These are phyloP conservation scores for Lamellibrachia columna DNA, from an alignment of 2,888 invertebrate species.

Conservation along the genomic window DNA sequence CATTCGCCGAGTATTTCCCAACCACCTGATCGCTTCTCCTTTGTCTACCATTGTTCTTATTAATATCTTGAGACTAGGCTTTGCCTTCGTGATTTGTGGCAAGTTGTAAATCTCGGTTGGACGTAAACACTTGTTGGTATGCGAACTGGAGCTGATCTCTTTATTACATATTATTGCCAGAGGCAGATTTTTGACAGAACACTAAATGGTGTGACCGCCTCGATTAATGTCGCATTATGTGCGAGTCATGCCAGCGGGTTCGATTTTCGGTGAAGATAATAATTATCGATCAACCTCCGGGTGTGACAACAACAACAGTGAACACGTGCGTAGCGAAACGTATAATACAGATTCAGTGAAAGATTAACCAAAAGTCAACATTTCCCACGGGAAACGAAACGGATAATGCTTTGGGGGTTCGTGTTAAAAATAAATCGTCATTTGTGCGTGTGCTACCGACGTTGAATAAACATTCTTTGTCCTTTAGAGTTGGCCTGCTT, in stretches of 20 bases:
- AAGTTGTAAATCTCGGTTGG: background rate
- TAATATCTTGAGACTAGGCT: background rate
- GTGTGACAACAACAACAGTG: background rate
- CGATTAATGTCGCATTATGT: background rate
- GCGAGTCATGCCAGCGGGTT: background rate
- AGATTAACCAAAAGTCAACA: constrained; percentile 6
- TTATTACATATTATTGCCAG: background rate
- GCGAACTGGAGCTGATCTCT: background rate
- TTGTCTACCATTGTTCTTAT: background rate
- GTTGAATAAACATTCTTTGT: background rate
- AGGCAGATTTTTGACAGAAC: background rate
- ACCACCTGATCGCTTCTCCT: background rate
- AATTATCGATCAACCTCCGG: background rate
- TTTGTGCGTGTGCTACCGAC: background rate
- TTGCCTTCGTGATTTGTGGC: background rate
- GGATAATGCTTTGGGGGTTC: background rate
- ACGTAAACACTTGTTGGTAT: background rate
- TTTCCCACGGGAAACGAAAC: background rate
- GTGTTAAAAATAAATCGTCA: background rate
- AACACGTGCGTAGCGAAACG: background rate
- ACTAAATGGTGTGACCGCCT: background rate
- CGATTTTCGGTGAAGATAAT: background rate
- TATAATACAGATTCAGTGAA: background rate
- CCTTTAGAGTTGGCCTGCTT: background rate
- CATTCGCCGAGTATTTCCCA: background rate